Evolutionary conservation across 1,140 invertebrate genomes (phyloP), one percentile per base, ranked within the genome.

Genomic region (Archivesica marissinica): DNA sequence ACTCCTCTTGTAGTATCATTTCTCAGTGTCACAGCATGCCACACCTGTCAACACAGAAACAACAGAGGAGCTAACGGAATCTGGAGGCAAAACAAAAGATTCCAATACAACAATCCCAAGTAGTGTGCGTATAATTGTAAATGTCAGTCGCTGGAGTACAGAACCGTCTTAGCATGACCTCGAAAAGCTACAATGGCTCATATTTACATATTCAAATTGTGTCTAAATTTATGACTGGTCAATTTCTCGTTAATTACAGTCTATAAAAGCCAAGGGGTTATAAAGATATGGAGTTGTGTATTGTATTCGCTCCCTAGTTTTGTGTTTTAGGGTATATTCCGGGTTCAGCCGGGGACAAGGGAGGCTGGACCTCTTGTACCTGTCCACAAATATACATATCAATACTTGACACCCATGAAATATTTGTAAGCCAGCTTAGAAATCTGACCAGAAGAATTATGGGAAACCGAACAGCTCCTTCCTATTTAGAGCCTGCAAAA

Each of bases 191-290:
- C 74, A 76, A 76, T 76, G 52, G 28, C 52, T 66, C 76, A 38
- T 70, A 68, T 70, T 81, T 81, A 72, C 64, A 81, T 81, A 81
- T 81, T 81, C 66, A 81, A 81, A 81, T 81, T 70, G 33, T 41
- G 44, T 52, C 50, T 52, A 38, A 56, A 72, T 81, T 81, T 81
- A 81, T 81, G 52, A 72, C 61, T 81, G 79, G 79, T 81, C 79
- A 81, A 81, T 72, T 56, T 17, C 64, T 81, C 79, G 79, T 81
- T 81, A 81, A 81, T 79, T 79, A 66, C 33, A 47, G 59, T 25
- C 2, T 66, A 50, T 66, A 64, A 79, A 79, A 61, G 41, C n/a
- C 44, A 35, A 20, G 38, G 30, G 76, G 77, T 64, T 47, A 47
- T 79, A 44, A 66, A 79, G 35, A 20, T 50, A 44, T 33, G 47